Percentiles rank a stretch among this genome's conserved stretches.
phyloP scores from a whole-genome alignment of 2,113 vertebrate species.

The Rhineura floridana region DNA sequence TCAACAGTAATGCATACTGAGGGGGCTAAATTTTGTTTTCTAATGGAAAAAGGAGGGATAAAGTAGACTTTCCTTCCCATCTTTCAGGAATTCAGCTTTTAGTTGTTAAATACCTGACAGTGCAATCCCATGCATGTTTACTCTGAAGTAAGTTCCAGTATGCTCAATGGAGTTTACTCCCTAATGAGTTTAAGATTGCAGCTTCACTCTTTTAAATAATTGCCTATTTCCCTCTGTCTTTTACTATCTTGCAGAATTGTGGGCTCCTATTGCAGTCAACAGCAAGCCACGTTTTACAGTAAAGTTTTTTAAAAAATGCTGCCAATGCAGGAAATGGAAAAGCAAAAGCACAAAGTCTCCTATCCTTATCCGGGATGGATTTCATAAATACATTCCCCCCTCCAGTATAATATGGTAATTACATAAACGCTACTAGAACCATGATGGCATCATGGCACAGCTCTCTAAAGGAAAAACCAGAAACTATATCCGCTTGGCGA shows the following conservation, averaged over 20 bases:
- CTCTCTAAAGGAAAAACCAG: neutral
- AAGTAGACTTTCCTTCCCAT: too few species aligned
- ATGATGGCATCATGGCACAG: neutral
- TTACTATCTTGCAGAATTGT: neutral
- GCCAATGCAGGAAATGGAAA: neutral
- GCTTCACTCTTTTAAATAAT: neutral
- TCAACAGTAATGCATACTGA: neutral
- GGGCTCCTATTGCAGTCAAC: slow-evolving; percentile 4
- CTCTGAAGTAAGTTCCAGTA: too few species aligned
- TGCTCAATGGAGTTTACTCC: too few species aligned
- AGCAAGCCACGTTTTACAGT: neutral
- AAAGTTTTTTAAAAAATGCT: neutral
- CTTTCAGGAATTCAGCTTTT: neutral
- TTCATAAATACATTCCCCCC: rapidly evolving
- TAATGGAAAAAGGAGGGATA: neutral
- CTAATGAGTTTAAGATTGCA: neutral
- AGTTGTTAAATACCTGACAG: neutral
- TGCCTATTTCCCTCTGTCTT: neutral
- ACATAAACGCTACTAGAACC: slow-evolving; percentile 4
- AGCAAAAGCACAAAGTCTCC: neutral
- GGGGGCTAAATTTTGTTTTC: neutral
- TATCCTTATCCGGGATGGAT: rapidly evolving
- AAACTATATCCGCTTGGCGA: neutral
- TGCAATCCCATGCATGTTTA: neutral
- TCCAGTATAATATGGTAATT: neutral